phyloP scores from a whole-genome alignment of 2,888 invertebrate genomes.

The Ectemnius continuus region DNA sequence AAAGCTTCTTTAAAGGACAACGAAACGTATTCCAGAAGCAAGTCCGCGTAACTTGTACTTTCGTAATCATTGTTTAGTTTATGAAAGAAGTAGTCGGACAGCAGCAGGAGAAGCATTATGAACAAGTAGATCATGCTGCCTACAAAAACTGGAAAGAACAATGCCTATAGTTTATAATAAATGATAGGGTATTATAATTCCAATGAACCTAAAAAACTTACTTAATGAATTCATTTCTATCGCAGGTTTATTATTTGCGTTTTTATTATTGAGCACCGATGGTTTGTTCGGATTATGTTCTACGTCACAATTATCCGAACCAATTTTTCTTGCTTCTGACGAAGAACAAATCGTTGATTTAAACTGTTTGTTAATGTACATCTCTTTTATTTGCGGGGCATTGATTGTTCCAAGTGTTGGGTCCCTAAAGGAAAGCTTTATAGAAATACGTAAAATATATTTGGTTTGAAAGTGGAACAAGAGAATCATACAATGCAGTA shows the following conservation, averaged over 20 bases:
- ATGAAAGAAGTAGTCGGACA: constrained; percentile 68
- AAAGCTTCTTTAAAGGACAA: constrained; percentile 71
- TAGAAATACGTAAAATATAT: too few species aligned
- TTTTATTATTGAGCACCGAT: too few species aligned
- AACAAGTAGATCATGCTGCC: constrained; percentile 65
- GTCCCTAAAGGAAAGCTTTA: constrained; percentile 42
- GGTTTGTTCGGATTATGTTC: too few species aligned
- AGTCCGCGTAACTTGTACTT: constrained; percentile 65
- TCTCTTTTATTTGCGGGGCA: constrained; percentile 50
- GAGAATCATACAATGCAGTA: constrained; percentile 61
- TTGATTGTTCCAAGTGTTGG: constrained; percentile 48
- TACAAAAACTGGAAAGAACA: constrained; percentile 64
- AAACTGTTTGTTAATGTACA: constrained; percentile 56
- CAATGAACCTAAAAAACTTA: not conserved
- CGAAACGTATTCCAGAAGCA: constrained; percentile 64
- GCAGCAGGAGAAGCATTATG: constrained; percentile 66
- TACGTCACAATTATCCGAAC: too few species aligned
- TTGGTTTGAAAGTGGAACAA: too few species aligned
- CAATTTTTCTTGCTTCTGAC: constrained; percentile 16
- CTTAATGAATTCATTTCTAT: too few species aligned
- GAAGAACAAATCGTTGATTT: constrained; percentile 56
- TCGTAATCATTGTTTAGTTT: constrained; percentile 67
- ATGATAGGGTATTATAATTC: not conserved
- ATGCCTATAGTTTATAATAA: not conserved
- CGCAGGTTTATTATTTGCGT: too few species aligned